A percentile compares a stretch with the other conserved stretches of the same genome.
phyloP scores from a whole-genome alignment of 37 sponge, comb jelly and placozoan species.

The Amphimedon queenslandica region DNA sequence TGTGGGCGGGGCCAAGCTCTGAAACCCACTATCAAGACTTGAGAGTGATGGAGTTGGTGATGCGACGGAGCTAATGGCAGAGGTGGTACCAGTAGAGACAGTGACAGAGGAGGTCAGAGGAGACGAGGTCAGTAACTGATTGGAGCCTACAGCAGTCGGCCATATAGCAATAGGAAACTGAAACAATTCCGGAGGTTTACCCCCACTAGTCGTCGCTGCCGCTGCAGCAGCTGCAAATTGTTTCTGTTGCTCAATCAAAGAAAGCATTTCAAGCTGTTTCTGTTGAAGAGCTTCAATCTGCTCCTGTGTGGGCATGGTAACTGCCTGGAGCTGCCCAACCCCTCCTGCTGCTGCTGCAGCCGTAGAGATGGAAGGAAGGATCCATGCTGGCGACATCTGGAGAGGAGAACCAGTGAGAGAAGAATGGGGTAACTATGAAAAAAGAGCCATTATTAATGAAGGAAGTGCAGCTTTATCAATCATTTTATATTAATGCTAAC shows the following conservation, averaged over 20 bases:
- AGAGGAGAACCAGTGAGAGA: not conserved
- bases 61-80: constrained; percentile 22
- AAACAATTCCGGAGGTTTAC: constrained; percentile 1
- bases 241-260: constrained; percentile 38
- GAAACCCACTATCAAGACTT: constrained; percentile 27
- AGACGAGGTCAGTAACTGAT: not conserved
- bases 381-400: not conserved
- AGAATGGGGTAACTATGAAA: no score
- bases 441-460: no score
- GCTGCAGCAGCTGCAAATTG: constrained; percentile 5
- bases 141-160: not conserved
- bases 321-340: not conserved
- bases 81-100: not conserved
- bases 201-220: not conserved
- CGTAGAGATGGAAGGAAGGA: not conserved
- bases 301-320: constrained; percentile 48
- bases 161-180: constrained; percentile 14
- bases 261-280: constrained; percentile 42
- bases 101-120: constrained; percentile 4
- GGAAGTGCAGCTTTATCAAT: no score
- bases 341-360: not conserved
- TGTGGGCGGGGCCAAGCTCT: not conserved
- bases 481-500: no score
- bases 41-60: constrained; percentile 48
- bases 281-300: constrained; percentile 66